Conservation (phyloP, 2,888 invertebrate species). For the Lobophora halterata region DNA sequence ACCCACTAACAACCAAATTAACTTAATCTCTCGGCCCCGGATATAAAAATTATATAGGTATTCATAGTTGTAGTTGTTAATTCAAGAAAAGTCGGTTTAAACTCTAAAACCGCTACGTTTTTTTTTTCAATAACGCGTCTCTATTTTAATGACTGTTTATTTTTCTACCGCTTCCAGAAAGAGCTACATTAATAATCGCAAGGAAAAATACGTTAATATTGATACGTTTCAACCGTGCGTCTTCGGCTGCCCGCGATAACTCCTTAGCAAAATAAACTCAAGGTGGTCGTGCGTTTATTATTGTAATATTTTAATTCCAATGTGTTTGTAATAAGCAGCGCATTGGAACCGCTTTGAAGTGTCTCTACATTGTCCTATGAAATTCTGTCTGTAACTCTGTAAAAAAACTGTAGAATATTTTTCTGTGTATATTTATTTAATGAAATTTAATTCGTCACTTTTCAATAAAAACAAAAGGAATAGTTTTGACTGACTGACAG, state of each 20-base stretch:
- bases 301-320: constrained; percentile 69
- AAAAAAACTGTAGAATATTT: not conserved
- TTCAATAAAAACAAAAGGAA: too few species aligned
- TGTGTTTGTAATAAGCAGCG: constrained; percentile 54
- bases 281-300: constrained; percentile 60
- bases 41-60: too few species aligned
- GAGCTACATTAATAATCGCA: constrained; percentile 26
- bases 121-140: constrained; percentile 2
- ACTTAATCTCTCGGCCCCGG: too few species aligned
- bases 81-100: too few species aligned
- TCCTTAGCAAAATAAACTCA: constrained; percentile 52
- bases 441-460: too few species aligned
- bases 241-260: constrained; percentile 58
- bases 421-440: too few species aligned
- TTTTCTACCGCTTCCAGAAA: constrained; percentile 24
- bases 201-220: constrained; percentile 23
- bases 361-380: constrained; percentile 32
- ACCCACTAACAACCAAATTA: too few species aligned
- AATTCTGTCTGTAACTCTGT: constrained; percentile 20
- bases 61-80: too few species aligned
- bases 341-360: constrained; percentile 57
- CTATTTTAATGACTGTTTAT: constrained; percentile 21
- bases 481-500: too few species aligned
- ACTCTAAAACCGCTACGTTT: too few species aligned
- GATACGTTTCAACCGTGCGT: constrained; percentile 38